These are phyloP conservation scores for Petrocephalus schoutedeni DNA, from an alignment of 2,797 vertebrate genomes.

Conservation along the genomic window DNA sequence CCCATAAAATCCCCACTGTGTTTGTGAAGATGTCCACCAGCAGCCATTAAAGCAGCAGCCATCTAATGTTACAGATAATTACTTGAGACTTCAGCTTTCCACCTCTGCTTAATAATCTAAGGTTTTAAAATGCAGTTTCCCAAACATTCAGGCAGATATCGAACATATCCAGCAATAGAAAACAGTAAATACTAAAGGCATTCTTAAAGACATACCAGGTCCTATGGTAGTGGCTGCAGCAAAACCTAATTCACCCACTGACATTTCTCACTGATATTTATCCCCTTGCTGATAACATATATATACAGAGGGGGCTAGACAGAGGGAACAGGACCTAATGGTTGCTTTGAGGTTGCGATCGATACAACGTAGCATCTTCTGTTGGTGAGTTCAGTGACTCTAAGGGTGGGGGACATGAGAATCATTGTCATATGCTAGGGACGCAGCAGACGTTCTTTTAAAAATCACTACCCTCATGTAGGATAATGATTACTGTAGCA, in stretches of 20 bases:
- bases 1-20: background rate
- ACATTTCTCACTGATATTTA: background rate
- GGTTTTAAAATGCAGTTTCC: background rate
- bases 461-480: background rate
- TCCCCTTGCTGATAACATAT: too few species aligned
- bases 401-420: background rate
- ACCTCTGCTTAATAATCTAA: background rate
- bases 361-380: background rate
- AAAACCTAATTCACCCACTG: background rate
- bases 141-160: background rate
- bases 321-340: background rate
- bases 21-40: background rate
- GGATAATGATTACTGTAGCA: background rate
- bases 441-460: background rate
- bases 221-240: background rate
- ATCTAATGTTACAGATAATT: background rate
- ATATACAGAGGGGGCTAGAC: background rate
- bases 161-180: background rate
- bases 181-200: slow-evolving; percentile 1
- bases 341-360: background rate
- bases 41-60: background rate
- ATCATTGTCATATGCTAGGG: background rate
- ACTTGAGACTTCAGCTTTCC: background rate
- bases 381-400: background rate
- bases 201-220: background rate